Conservation (phyloP, 2,113 vertebrate species). For the Lipophrys pholis region DNA sequence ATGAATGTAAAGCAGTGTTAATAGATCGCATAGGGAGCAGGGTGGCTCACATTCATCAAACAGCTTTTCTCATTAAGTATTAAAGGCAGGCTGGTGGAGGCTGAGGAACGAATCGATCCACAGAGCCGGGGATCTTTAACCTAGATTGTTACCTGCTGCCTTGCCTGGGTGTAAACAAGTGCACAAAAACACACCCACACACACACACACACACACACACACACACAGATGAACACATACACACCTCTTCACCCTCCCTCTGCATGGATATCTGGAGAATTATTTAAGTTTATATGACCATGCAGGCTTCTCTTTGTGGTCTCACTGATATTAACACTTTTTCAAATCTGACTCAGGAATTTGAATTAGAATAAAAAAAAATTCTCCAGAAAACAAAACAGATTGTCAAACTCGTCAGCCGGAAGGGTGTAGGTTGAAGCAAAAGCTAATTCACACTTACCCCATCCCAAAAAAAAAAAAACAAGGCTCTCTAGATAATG, state of each 20-base stretch:
- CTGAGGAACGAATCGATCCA: conserved; percentile 62
- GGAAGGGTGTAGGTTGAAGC: no score
- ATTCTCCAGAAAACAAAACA: no score
- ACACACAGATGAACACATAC: neutral
- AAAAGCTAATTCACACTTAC: no score
- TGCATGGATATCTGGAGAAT: conserved; percentile 17
- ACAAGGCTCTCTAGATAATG: no score
- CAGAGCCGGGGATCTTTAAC: conserved; percentile 63
- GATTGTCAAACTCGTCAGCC: no score
- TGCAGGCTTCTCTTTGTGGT: neutral
- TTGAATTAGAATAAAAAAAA: no score
- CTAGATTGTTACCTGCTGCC: conserved; percentile 64
- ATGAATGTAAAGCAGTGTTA: conserved; percentile 67
- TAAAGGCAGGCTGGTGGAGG: conserved; percentile 58
- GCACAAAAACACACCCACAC: conserved; percentile 30
- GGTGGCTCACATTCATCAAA: conserved; percentile 69
- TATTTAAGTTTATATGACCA: conserved; percentile 25
- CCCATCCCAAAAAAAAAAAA: no score
- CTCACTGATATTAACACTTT: no score
- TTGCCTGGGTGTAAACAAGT: conserved; percentile 5
- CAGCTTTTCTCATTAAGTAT: conserved; percentile 73
- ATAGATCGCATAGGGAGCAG: conserved; percentile 62
- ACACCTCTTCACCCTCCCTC: conserved; percentile 1
- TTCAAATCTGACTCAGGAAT: no score
- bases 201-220: neutral